phyloP scores from a whole-genome alignment of 2,113 vertebrate genomes.

The Eonycteris spelaea region DNA sequence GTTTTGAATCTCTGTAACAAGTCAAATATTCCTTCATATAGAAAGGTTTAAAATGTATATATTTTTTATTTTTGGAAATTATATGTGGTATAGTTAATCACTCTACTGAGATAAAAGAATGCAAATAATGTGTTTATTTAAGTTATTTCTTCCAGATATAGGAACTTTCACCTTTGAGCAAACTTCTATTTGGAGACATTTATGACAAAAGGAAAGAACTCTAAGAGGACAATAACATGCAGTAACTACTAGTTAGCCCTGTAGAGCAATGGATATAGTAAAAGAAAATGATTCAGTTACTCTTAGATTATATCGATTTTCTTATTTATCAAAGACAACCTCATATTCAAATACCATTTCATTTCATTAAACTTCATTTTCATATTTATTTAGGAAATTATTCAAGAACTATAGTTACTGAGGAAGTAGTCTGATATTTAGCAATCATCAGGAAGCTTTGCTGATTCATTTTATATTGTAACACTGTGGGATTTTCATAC shows the following conservation, averaged over 20 bases:
- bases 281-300: not conserved
- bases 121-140: not conserved
- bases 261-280: not conserved
- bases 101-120: not conserved
- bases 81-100: not conserved
- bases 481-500: constrained; percentile 41
- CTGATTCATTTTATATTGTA: constrained; percentile 51
- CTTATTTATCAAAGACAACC: not conserved
- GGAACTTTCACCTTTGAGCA: not conserved
- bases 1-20: not conserved
- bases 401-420: constrained; percentile 34
- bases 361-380: constrained; percentile 52
- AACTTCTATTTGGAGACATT: not conserved
- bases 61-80: not conserved
- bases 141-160: not conserved
- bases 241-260: not conserved
- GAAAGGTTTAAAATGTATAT: not conserved
- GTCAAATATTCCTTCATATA: not conserved
- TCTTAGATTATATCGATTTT: not conserved
- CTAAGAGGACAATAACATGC: not conserved
- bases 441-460: constrained; percentile 37
- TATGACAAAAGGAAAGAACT: not conserved
- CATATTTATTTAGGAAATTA: constrained; percentile 57
- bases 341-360: constrained; percentile 40
- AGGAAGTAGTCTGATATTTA: constrained; percentile 60